Base-by-base conservation (phyloP, 2,888 invertebrate species). In the Pseudoips prasinana region DNA sequence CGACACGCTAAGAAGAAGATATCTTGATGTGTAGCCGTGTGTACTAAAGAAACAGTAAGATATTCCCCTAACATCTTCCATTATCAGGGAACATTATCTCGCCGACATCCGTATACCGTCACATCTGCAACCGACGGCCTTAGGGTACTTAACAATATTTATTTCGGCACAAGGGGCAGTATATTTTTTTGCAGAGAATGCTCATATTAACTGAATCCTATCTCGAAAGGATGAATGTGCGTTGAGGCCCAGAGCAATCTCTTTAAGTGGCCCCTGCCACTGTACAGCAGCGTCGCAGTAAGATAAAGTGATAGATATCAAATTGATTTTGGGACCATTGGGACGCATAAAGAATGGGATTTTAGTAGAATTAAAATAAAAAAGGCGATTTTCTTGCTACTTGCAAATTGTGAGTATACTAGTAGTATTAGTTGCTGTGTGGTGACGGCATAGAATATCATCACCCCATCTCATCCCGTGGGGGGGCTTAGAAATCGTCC, bases 161-260 rank as follows among this genome's bases (percentile, higher is more conserved):
- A 81, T 81, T 78, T 74, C 67, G 61, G 62, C 65, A 65, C 66
- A 64, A 61, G 58, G 67, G 68, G 58, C 66, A 64, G 63, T 70
- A 72, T 69, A 70, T 72, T 66, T 70, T 14, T 68, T 55, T 55
- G 64, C 56, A 58, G 63, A 69, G 68, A 75, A 75, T 74, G 67
- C 65, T 75, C 72, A 73, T 77, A 80, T 79, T 78, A 75, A 77
- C 73, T 64, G 71, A 67, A 73, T 72, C 63, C 70, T 71, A 73
- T 76, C 71, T 72, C 50, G 54, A 48, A 56, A 65, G 61, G 69
- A 71, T 70, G 64, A 68, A 70, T 68, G 68, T 57, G 47, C 60
- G 65, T 60, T 56, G 60, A 67, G 67, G 73, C 70, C 66, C 70
- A 44, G 62, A 64, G 75, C 85, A 86, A 84, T 86, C 82, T 82